phyloP scores from a whole-genome alignment of 2,888 invertebrate species.

The Linnaemya vulpina region DNA sequence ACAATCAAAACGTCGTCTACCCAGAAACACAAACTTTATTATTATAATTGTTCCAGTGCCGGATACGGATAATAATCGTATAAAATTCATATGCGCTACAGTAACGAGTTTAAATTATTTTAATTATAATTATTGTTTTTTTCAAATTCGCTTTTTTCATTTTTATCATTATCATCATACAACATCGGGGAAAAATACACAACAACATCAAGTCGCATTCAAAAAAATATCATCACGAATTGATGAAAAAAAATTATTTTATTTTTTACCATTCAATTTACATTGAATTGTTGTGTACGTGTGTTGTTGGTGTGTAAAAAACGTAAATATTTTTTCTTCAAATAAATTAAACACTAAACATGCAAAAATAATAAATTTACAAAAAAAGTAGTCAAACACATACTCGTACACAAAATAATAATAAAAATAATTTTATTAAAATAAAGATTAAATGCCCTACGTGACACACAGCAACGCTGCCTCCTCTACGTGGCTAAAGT shows the following conservation, averaged over 20 bases:
- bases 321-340: conserved; percentile 20
- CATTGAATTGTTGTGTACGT: conserved; percentile 26
- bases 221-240: conserved; percentile 61
- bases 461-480: conserved; percentile 60
- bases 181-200: background rate
- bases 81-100: conserved; percentile 44
- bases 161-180: conserved; percentile 37
- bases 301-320: background rate
- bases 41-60: conserved; percentile 59
- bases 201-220: conserved; percentile 26
- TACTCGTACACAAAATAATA: background rate
- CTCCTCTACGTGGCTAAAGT: conserved; percentile 43
- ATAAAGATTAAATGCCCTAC: conserved; percentile 66
- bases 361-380: conserved; percentile 53
- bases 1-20: conserved; percentile 27
- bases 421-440: conserved; percentile 33
- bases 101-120: conserved; percentile 67
- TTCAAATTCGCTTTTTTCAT: conserved; percentile 11
- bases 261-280: conserved; percentile 34
- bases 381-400: too few relatives aligned
- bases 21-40: conserved; percentile 58
- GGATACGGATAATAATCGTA: conserved; percentile 63
- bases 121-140: conserved; percentile 60
- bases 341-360: conserved; percentile 49
- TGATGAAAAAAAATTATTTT: conserved; percentile 31